phyloP scores from a whole-genome alignment of 1,140 invertebrate species.

The Lepidurus packardi region DNA sequence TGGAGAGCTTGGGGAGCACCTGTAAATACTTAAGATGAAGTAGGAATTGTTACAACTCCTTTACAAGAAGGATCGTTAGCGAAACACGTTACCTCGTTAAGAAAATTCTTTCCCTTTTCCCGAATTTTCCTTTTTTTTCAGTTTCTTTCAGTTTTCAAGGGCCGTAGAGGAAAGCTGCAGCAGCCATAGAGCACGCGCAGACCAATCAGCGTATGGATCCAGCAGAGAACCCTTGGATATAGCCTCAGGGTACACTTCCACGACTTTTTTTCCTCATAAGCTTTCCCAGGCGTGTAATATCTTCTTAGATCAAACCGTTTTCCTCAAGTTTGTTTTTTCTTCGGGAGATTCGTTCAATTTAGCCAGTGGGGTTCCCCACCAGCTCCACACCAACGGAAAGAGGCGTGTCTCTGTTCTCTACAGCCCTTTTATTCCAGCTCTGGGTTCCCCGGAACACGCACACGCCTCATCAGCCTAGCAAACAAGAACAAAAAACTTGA shows the following conservation, averaged over 20 bases:
- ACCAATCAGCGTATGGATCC: neutral
- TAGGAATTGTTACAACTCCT: neutral
- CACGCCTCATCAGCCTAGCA: neutral
- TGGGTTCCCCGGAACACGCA: neutral
- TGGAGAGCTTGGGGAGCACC: neutral
- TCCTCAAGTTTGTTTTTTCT: neutral
- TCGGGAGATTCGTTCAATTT: neutral
- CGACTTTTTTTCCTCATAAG: neutral
- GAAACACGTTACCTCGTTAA: neutral
- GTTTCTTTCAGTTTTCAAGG: neutral
- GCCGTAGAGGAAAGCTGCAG: neutral
- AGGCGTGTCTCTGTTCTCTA: neutral
- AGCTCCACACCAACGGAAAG: neutral
- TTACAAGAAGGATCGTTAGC: conserved; percentile 10
- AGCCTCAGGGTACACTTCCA: neutral
- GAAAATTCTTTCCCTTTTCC: neutral
- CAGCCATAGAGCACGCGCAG: conserved; percentile 1
- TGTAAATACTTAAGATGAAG: neutral
- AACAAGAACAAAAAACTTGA: conserved; percentile 6
- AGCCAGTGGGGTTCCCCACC: neutral
- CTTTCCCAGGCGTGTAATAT: neutral
- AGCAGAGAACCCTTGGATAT: neutral
- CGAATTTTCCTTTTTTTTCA: neutral
- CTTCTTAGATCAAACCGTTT: neutral
- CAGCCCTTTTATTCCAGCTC: conserved; percentile 6